Base-by-base conservation (phyloP, 2,888 invertebrate species). In the Choreutis nemorana region DNA sequence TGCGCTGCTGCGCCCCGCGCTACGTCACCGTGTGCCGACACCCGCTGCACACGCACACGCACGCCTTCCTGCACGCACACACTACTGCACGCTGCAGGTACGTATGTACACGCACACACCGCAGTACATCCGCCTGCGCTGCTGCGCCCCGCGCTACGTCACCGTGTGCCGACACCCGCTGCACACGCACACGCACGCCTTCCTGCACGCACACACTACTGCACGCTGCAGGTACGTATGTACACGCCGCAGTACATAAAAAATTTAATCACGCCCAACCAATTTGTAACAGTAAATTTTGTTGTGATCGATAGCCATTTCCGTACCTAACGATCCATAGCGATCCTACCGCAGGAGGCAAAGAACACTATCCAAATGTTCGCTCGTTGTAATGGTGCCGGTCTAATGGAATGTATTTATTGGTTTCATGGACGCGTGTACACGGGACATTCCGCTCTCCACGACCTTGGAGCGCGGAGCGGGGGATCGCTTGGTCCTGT, bases 151-250 rank as follows among this genome's bases (percentile, higher is more conserved):
- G 28, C 78, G 84, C 16, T 94, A 91, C 55, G 59, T 11, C 27
- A n/a, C n/a, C n/a, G n/a, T n/a, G n/a, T 67, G 73, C 11, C 92
- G 96, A 68, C 94, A 93, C 11, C 70, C 93, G 29, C 90, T 95
- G 65, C 89, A 91, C 45, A 89, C 93, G 44, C 91, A 93, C 59
- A 85, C 86, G 42, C 97, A 97, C 65, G 95, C 94, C 65, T 97
- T 97, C 68, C 90, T 89, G 0, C 85, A 83, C 36, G 83, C 86
- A 12, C 90, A 91, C 47, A 89, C 90, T 44, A 89, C 96, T 0
- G 95, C 94, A 0, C 87, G 89, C 31, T 95, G 97, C 68, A 87
- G 87, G 80, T 90, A 83, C 51, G 83, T 23, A 15, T 21, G n/a
- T n/a, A n/a, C n/a, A n/a, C n/a, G n/a, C n/a, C n/a, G n/a, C n/a